These are phyloP conservation scores for Idaea dimidiata DNA, from an alignment of 2,888 invertebrate genomes.

Conservation along the genomic window DNA sequence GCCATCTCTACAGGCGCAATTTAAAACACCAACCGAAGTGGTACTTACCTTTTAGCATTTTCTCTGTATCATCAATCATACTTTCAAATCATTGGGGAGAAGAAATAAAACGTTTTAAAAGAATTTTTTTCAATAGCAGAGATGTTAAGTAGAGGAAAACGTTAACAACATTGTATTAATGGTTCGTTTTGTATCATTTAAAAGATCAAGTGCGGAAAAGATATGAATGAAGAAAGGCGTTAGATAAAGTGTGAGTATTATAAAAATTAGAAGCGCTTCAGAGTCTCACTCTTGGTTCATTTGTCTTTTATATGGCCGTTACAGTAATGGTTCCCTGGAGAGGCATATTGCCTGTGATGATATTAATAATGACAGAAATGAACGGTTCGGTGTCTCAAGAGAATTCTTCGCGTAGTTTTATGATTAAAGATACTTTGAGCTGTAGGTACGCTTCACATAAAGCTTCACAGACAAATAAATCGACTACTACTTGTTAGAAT, in stretches of 20 bases:
- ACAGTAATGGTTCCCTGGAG: slow-evolving; percentile 53
- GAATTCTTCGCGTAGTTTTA: slow-evolving; percentile 37
- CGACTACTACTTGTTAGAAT: neutral
- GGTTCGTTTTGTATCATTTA: slow-evolving; percentile 11
- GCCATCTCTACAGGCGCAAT: slow-evolving; percentile 38
- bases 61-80: slow-evolving; percentile 59
- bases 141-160: slow-evolving; percentile 35
- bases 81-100: slow-evolving; percentile 54
- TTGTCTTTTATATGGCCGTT: slow-evolving; percentile 61
- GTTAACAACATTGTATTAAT: slow-evolving; percentile 35
- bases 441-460: neutral
- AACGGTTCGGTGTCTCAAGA: slow-evolving; percentile 43
- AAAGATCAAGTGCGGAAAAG: slow-evolving; percentile 15
- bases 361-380: slow-evolving; percentile 55
- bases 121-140: slow-evolving; percentile 47
- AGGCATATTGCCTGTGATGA: slow-evolving; percentile 49
- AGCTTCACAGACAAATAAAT: neutral
- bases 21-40: slow-evolving; percentile 46
- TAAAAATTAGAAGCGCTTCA: slow-evolving; percentile 46
- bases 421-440: slow-evolving; percentile 12
- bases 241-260: slow-evolving; percentile 40
- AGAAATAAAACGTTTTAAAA: slow-evolving; percentile 46
- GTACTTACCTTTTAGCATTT: slow-evolving; percentile 47
- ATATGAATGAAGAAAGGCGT: slow-evolving; percentile 32
- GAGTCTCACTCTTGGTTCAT: slow-evolving; percentile 52